These are phyloP conservation scores for Typhlichthys eigenmanni DNA, from an alignment of 2,797 vertebrate genomes.

Conservation along the genomic window DNA sequence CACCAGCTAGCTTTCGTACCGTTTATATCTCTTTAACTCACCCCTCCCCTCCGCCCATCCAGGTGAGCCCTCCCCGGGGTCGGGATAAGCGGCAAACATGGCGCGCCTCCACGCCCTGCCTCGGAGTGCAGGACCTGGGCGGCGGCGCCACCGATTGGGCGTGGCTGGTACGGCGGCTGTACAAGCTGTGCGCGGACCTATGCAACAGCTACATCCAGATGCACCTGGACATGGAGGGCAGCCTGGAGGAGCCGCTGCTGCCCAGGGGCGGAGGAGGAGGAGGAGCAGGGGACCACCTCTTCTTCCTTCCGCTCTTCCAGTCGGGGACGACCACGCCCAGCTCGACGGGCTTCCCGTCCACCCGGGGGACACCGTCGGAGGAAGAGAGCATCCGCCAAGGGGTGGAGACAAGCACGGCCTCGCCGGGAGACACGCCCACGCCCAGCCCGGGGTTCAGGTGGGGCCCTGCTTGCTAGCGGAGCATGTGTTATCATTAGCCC, in stretches of 20 bases:
- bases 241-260: constrained; percentile 79
- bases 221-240: constrained; percentile 90
- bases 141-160: constrained; percentile 90
- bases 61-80: constrained; percentile 90
- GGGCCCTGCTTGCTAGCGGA: constrained; percentile 9
- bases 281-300: constrained; percentile 76
- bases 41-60: background rate
- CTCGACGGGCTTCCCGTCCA: constrained; percentile 82
- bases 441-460: constrained; percentile 62
- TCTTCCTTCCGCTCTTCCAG: constrained; percentile 89
- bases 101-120: constrained; percentile 83
- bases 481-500: no score
- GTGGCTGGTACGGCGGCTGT: constrained; percentile 92
- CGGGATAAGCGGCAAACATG: constrained; percentile 86
- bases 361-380: constrained; percentile 87
- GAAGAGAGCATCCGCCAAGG: constrained; percentile 79
- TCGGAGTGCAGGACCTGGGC: constrained; percentile 87
- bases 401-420: constrained; percentile 48
- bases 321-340: constrained; percentile 90
- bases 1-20: background rate
- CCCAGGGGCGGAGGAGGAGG: constrained; percentile 32
- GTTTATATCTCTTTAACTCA: background rate
- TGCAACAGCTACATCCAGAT: constrained; percentile 97
- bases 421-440: constrained; percentile 67
- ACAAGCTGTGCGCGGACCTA: constrained; percentile 93